phyloP scores from a whole-genome alignment of 2,113 vertebrate species.

The Strigops habroptila region DNA sequence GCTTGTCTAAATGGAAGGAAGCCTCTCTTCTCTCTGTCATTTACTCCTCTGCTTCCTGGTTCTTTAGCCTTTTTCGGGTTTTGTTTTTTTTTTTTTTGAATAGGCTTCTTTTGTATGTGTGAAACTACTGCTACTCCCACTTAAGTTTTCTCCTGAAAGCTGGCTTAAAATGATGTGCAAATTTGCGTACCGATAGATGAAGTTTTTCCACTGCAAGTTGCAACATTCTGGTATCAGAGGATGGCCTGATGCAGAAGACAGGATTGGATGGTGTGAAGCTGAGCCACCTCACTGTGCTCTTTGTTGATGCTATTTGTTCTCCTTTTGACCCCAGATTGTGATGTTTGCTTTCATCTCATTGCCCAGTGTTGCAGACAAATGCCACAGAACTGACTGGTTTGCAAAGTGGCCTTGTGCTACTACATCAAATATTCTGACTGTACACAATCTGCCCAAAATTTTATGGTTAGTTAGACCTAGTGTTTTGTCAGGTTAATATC shows the following conservation, averaged over 20 bases:
- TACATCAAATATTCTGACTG: background rate
- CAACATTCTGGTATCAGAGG: background rate
- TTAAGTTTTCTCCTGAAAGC: background rate
- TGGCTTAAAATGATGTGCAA: background rate
- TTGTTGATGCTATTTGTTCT: background rate
- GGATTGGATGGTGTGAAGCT: background rate
- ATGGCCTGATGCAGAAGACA: background rate
- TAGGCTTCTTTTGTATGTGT: conserved; percentile 22
- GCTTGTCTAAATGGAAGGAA: conserved; percentile 58
- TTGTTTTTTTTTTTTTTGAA: too few relatives aligned
- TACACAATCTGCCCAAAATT: background rate
- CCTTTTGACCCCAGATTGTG: background rate
- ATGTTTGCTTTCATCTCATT: background rate
- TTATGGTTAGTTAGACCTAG: too few relatives aligned
- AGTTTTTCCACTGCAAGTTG: background rate
- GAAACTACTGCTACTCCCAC: conserved; percentile 21
- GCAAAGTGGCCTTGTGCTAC: rapidly evolving
- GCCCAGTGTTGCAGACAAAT: too few relatives aligned
- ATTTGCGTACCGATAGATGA: rapidly evolving
- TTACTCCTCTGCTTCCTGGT: conserved; percentile 53
- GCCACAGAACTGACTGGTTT: background rate
- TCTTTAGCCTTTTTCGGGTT: conserved; percentile 25
- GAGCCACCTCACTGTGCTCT: background rate
- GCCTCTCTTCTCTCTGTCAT: conserved; percentile 54
- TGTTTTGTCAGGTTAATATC: background rate